Evolutionary conservation across 2,888 invertebrate species (phyloP), one percentile per base, ranked within the genome.

Genomic region (Salticus scenicus): DNA sequence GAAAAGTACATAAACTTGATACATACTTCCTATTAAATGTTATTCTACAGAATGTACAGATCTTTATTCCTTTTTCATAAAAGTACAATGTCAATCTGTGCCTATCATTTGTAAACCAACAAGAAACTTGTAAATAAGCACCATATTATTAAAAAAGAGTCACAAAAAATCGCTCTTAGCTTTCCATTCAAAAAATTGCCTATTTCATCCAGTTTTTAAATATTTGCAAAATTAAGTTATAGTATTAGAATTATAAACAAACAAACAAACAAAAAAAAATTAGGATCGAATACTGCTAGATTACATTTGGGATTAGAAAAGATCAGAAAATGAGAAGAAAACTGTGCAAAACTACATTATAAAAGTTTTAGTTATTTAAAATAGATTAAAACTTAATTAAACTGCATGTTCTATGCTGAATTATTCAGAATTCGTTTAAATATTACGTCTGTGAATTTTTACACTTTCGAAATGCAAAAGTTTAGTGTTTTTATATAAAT

Each of bases 21-120:
- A 8, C 37, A 37, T 37, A 12, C 37, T 37, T 37, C 37, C 37
- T 8, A 12, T 37, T 12, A 37, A 37, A 37, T 37, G 37, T 37
- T 37, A 8, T 37, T 37, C 37, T 12, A 37, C 5, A 12, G 37
- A 37, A 37, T 8, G 37, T 37, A 12, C 37, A 37, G 37, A 8
- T 37, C 37, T 37, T 37, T 37, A 37, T 10, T 37, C 37, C 4
- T 57, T 24, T 57, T 24, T 57, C 57, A n/a, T 20, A 57, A 57
- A 57, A 47, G 47, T 47, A 47, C 47, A 47, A 47, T 47, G 24
- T 57, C 1, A n/a, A 57, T 37, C 20, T 57, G 57, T 57, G 57
- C 57, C 57, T 57, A 17, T 57, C 5, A 57, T 24, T 57, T 24
- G 24, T 24, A 57, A 24, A 57, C 24, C 1, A 24, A 57, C 24